These are phyloP conservation scores for Alitta virens DNA, from an alignment of 2,888 invertebrate genomes.

Conservation along the genomic window DNA sequence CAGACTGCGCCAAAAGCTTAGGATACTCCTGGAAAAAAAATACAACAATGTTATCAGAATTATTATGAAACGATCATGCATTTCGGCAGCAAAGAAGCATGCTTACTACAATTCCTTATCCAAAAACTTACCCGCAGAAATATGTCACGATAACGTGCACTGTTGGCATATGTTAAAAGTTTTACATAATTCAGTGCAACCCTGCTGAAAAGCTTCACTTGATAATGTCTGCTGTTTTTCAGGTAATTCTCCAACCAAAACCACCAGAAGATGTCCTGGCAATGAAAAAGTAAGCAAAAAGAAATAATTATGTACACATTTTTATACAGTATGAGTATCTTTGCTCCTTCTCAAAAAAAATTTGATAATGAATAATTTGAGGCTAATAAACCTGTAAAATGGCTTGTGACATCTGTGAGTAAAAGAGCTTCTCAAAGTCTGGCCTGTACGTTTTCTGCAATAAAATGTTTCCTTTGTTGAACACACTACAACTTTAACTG, in stretches of 20 bases:
- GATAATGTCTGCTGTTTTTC: constrained; percentile 35
- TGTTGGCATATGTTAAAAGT: constrained; percentile 41
- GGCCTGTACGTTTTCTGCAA: constrained; percentile 44
- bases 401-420: constrained; percentile 50
- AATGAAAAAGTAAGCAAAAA: constrained; percentile 10
- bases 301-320: no score
- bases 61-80: no score
- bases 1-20: constrained; percentile 46
- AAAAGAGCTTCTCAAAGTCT: constrained; percentile 47
- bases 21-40: constrained; percentile 44
- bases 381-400: constrained; percentile 41
- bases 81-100: no score
- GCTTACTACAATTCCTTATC: no score
- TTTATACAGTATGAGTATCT: no score
- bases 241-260: constrained; percentile 49
- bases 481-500: no score
- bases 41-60: background rate
- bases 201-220: constrained; percentile 50
- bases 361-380: no score
- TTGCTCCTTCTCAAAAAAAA: no score
- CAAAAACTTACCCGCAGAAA: constrained; percentile 45
- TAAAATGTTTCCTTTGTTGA: no score
- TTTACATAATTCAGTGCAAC: constrained; percentile 53
- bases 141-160: constrained; percentile 42
- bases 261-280: constrained; percentile 55